phyloP scores from a whole-genome alignment of 2,797 vertebrate genomes.

The Enteromius argenteus region DNA sequence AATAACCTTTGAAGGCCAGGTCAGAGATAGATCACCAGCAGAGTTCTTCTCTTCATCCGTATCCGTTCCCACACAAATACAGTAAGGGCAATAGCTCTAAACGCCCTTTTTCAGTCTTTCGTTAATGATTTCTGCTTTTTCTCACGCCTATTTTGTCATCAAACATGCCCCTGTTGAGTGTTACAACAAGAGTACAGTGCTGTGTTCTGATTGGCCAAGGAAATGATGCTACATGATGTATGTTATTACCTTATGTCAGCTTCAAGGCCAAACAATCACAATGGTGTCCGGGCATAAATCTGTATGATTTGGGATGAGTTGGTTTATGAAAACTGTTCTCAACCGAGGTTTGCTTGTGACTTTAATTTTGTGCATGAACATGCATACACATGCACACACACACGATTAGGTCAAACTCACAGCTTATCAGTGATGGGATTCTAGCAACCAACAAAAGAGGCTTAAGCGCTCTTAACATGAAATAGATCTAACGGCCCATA shows the following conservation, averaged over 20 bases:
- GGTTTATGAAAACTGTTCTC: slow-evolving; percentile 2
- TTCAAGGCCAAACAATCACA: slow-evolving; percentile 27
- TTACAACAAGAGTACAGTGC: neutral
- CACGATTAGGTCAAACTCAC: slow-evolving; percentile 42
- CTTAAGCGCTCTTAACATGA: slow-evolving; percentile 47
- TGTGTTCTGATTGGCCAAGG: slow-evolving; percentile 7
- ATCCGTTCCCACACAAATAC: slow-evolving; percentile 35
- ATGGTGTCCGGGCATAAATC: slow-evolving; percentile 13
- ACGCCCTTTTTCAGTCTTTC: neutral
- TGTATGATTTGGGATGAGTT: slow-evolving; percentile 2
- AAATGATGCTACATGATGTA: slow-evolving; percentile 28
- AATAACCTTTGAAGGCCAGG: slow-evolving; percentile 64
- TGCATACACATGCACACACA: slow-evolving; percentile 2
- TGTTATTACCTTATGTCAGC: slow-evolving; percentile 28
- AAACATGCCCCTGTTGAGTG: neutral
- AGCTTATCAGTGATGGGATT: slow-evolving; percentile 38
- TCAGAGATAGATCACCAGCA: slow-evolving; percentile 65
- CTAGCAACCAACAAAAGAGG: slow-evolving; percentile 45
- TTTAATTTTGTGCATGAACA: neutral
- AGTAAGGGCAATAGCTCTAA: neutral
- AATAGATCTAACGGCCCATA: slow-evolving; percentile 45
- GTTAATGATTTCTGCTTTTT: neutral
- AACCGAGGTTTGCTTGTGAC: slow-evolving; percentile 2
- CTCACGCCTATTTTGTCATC: neutral
- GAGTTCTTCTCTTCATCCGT: neutral